phyloP scores from a whole-genome alignment of 1,140 invertebrate species.

The Panagrolaimus sp. region DNA sequence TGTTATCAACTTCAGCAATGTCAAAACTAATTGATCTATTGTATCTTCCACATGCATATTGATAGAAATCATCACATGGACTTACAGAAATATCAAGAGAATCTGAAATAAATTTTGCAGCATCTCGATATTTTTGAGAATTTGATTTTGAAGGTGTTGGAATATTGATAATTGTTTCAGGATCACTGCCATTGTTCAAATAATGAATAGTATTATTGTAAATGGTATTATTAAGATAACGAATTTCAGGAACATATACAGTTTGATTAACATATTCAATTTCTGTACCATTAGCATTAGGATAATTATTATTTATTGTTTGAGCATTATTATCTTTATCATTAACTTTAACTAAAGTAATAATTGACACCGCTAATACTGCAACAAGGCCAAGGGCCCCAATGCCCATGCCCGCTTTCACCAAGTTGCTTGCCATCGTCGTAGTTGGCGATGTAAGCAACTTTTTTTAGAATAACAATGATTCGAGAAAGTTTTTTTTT shows the following conservation, averaged over 20 bases:
- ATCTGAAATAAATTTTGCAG: constrained; percentile 11
- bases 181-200: no score
- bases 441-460: no score
- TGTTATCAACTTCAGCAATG: constrained; percentile 30
- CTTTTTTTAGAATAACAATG: no score
- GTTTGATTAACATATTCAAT: no score
- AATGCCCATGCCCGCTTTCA: neutral
- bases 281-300: neutral
- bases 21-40: constrained; percentile 64
- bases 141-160: neutral
- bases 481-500: no score
- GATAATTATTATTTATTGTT: neutral
- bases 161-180: no score
- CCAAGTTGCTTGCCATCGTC: no score
- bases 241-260: no score
- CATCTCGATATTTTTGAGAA: neutral
- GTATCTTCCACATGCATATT: constrained; percentile 87
- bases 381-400: neutral
- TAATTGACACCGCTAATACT: constrained; percentile 18
- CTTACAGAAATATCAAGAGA: constrained; percentile 72
- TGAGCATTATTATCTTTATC: neutral
- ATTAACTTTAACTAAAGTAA: constrained; percentile 17
- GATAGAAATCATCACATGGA: constrained; percentile 90
- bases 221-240: neutral
- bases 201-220: no score